Percentiles rank a stretch among this genome's conserved stretches.
Evolutionary conservation across 2,113 vertebrate species (phyloP).

Genomic region (Antigone vipio): DNA sequence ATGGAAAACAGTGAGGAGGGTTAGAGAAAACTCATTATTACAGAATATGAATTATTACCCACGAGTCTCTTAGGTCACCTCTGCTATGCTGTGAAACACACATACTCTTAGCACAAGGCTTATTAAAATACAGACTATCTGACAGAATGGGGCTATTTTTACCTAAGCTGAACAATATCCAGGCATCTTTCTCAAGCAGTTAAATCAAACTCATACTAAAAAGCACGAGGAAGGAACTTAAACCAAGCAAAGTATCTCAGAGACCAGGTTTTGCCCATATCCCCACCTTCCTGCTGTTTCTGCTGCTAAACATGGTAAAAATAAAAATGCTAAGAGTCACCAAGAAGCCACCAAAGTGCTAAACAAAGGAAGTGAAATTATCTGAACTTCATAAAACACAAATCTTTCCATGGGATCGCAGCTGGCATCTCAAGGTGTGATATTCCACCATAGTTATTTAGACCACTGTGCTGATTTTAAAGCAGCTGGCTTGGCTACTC

Average conservation of each 20-base stretch:
- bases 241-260: neutral
- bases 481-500: neutral
- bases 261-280: neutral
- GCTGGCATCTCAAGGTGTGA: neutral
- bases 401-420: neutral
- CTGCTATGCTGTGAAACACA: neutral
- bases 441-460: neutral
- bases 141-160: conserved; percentile 50
- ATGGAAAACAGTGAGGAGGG: neutral
- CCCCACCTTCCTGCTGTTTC: neutral
- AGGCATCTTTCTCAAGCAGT: neutral
- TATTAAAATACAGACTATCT: conserved; percentile 17
- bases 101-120: neutral
- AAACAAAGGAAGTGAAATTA: neutral
- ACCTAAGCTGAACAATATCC: neutral
- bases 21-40: conserved; percentile 7
- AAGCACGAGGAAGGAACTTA: neutral
- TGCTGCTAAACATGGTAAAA: neutral
- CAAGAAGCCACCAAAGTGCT: neutral
- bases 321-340: neutral
- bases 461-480: neutral
- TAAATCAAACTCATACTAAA: neutral
- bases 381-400: neutral
- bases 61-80: neutral
- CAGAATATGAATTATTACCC: conserved; percentile 28